A percentile compares a stretch with the other conserved stretches of the same genome.
These are phyloP conservation scores for Micropoecilia bifurca DNA, from an alignment of 2,797 vertebrate species.

Conservation along the genomic window DNA sequence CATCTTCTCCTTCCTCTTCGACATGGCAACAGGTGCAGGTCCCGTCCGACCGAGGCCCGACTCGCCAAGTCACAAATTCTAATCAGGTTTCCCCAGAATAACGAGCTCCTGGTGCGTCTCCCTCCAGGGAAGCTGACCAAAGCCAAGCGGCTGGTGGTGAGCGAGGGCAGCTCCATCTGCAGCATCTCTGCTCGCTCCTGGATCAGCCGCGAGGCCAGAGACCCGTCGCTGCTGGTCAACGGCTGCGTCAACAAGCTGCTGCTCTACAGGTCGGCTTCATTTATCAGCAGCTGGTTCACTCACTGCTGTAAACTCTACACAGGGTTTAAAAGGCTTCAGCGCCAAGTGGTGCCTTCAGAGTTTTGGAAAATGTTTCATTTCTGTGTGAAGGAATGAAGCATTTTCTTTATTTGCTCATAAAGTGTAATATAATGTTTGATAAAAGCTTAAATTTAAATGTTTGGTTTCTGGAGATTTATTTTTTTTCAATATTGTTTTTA, in stretches of 20 bases:
- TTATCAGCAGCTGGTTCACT: constrained; percentile 22
- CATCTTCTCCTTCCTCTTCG: constrained; percentile 94
- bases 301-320: constrained; percentile 8
- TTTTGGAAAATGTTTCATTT: no score
- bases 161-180: constrained; percentile 90
- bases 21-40: constrained; percentile 90
- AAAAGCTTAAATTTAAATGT: no score
- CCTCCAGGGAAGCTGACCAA: constrained; percentile 90
- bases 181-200: constrained; percentile 94
- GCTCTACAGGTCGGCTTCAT: constrained; percentile 85
- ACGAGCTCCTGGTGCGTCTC: constrained; percentile 33
- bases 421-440: no score
- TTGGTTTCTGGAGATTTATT: no score
- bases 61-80: constrained; percentile 18
- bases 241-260: constrained; percentile 93
- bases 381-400: no score
- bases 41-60: constrained; percentile 7
- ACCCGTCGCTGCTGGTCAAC: constrained; percentile 92
- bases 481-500: no score
- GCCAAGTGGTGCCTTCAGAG: no score
- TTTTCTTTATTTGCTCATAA: no score
- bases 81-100: constrained; percentile 16
- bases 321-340: no score
- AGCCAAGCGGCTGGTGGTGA: constrained; percentile 92
- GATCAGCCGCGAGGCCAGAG: constrained; percentile 93